A percentile compares a stretch with the other conserved stretches of the same genome.
phyloP scores from a whole-genome alignment of 2,797 vertebrate genomes.

The Steatocranus sp. region DNA sequence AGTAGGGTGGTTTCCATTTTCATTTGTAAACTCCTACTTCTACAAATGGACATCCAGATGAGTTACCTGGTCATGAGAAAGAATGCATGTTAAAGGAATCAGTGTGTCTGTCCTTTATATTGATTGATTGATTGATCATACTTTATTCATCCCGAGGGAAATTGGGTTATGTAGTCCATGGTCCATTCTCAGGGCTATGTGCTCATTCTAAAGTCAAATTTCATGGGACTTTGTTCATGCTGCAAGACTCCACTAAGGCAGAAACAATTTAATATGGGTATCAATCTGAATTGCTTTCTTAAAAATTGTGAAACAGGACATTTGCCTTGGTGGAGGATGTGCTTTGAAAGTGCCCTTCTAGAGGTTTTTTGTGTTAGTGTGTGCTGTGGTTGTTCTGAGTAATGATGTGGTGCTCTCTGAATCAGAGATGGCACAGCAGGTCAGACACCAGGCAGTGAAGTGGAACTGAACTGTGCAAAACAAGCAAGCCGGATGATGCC shows the following conservation, averaged over 20 bases:
- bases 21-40: background rate
- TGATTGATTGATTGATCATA: background rate
- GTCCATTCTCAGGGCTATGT: background rate
- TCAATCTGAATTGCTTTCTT: background rate
- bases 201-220: background rate
- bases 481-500: conserved; percentile 47
- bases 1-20: background rate
- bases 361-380: background rate
- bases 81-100: background rate
- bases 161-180: background rate
- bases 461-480: conserved; percentile 46
- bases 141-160: background rate
- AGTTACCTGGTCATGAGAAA: background rate
- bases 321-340: background rate
- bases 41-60: background rate
- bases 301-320: background rate
- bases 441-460: conserved; percentile 38
- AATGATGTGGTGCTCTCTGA: conserved; percentile 25
- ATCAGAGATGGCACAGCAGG: conserved; percentile 39
- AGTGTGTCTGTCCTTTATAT: background rate
- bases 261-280: background rate
- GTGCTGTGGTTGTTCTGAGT: conserved; percentile 3
- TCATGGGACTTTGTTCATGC: background rate
- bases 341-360: background rate
- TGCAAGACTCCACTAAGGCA: background rate